These are phyloP conservation scores for Onychomys leucogaster DNA, from an alignment of 2,797 vertebrate species.

Conservation along the genomic window DNA sequence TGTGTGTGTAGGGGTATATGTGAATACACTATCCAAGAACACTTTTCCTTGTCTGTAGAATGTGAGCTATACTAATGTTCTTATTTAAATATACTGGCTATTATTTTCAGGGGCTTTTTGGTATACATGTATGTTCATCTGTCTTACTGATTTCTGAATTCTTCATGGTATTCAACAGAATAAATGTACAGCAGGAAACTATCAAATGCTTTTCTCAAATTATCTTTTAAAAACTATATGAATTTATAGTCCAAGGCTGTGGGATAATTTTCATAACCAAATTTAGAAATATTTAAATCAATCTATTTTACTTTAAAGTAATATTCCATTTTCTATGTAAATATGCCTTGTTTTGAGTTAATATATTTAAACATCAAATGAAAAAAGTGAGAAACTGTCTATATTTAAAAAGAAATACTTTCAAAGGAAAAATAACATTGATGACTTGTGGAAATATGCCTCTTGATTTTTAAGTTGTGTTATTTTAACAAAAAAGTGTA, in stretches of 20 bases:
- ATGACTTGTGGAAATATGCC: not conserved
- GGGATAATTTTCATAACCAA: constrained; percentile 12
- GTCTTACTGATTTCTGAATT: not conserved
- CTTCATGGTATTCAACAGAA: not conserved
- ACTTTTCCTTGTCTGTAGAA: not conserved
- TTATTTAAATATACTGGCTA: not conserved
- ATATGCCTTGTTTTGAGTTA: not conserved
- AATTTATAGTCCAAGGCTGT: not conserved
- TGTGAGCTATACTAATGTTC: not conserved
- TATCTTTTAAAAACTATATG: not conserved
- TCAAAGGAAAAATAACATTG: not conserved
- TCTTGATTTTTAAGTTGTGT: not conserved
- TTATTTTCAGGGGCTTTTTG: not conserved
- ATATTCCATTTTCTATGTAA: constrained; percentile 5
- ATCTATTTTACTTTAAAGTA: not conserved
- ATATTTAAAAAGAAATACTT: constrained; percentile 22
- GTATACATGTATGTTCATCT: not conserved
- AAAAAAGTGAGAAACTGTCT: not conserved
- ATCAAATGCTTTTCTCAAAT: not conserved
- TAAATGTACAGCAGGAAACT: not conserved
- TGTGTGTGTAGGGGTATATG: not conserved
- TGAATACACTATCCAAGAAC: not conserved
- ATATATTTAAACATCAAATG: constrained; percentile 21
- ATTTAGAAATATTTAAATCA: constrained; percentile 52
- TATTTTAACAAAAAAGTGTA: not conserved